Evolutionary conservation across 2,113 vertebrate genomes (phyloP), one percentile per base, ranked within the genome.

Genomic region (Zingel zingel): DNA sequence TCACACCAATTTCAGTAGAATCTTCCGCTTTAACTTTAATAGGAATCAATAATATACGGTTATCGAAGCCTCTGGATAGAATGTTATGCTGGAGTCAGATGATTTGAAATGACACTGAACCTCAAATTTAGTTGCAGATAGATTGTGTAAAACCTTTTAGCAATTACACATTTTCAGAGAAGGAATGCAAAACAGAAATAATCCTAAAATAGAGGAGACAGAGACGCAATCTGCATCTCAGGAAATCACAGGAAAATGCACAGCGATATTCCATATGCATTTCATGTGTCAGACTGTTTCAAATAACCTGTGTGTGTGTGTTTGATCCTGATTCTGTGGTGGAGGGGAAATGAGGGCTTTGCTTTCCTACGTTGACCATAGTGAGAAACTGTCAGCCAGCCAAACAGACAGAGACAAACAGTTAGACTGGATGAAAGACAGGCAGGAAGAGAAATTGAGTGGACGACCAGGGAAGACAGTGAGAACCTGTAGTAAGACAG

Each of bases 401-500:
- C 33, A 33, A 33, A 33, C 30, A 80, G 30, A 77, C 25, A 58
- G 77, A 50, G 72, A 83, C 83, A 67, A 61, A 77, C 76, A 65
- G 76, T 27, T 19, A 6, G 23, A 56, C 33, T 64, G 67, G 72
- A 79, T 25, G 79, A 67, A 69, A 73, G 85, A 86, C 74, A 84
- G 74, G 72, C 67, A 69, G 81, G 43, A 65, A 77, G 58, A 75
- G 82, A 82, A 57, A 77, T 21, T 2, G 81, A 77, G 70, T 45
- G 48, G 74, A 72, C 0, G 61, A 73, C 6, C 58, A 62, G 76
- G 76, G 61, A 71, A 54, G 82, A 88, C 74, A 74, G 74, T 50
- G 68, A 88, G 78, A 74, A 89, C 86, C 86, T 82, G 75, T 45
- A 87, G 69, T 51, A 50, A 63, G 77, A 2, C 53, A 82, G 66